Conservation (phyloP, 2,888 invertebrate genomes). For the Charanyca ferruginea region DNA sequence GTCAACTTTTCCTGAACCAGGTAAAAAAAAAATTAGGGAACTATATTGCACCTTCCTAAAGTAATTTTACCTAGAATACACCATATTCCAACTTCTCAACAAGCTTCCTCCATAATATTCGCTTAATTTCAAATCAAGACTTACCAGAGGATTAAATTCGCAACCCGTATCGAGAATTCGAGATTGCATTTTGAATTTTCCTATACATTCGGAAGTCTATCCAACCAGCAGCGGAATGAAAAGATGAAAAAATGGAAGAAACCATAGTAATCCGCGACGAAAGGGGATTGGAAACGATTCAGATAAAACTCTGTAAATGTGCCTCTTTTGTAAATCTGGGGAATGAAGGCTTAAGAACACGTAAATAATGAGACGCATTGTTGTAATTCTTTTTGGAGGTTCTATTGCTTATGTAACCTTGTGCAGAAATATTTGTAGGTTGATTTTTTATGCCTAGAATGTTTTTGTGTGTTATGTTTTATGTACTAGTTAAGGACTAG, state of each 20-base stretch:
- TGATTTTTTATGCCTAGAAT: no score
- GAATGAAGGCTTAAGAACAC: conserved; percentile 35
- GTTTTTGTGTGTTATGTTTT: no score
- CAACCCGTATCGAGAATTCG: conserved; percentile 38
- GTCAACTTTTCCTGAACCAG: neutral
- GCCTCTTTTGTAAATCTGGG: conserved; percentile 23
- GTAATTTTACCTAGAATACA: neutral
- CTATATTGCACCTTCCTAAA: neutral
- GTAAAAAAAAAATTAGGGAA: no score
- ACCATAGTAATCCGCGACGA: conserved; percentile 42
- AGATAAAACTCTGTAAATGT: conserved; percentile 36
- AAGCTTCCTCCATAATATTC: neutral
- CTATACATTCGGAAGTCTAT: conserved; percentile 8
- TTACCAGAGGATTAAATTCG: conserved; percentile 32
- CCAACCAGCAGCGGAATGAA: conserved; percentile 27
- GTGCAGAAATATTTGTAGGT: neutral
- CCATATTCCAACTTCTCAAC: neutral
- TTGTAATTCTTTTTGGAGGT: conserved; percentile 17
- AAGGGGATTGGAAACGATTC: conserved; percentile 47
- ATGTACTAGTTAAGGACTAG: no score
- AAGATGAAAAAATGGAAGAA: conserved; percentile 47
- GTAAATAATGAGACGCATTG: conserved; percentile 22
- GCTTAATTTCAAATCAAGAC: neutral
- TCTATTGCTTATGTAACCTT: conserved; percentile 3
- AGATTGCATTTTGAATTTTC: conserved; percentile 20